Percentiles rank a stretch among this genome's conserved stretches.
These are phyloP conservation scores for Pachypanchax playfairii DNA, from an alignment of 2,113 vertebrate species.

Conservation along the genomic window DNA sequence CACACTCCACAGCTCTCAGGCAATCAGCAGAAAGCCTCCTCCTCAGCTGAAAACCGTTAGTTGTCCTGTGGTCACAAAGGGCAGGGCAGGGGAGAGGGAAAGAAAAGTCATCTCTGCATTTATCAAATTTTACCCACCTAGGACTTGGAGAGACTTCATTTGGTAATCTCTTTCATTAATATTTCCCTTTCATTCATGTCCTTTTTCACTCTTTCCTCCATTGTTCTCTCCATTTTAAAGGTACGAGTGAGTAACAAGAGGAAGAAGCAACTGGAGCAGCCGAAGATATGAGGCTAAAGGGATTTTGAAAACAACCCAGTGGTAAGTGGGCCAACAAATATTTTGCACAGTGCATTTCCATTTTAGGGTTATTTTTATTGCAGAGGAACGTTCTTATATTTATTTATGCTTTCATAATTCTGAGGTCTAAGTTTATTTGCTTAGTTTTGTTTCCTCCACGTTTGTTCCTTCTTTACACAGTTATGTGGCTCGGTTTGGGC, in stretches of 20 bases:
- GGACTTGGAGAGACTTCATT: constrained; percentile 72
- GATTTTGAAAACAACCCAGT: constrained; percentile 75
- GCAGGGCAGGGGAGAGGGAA: constrained; percentile 36
- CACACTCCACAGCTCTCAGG: constrained; percentile 57
- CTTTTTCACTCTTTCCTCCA: constrained; percentile 27
- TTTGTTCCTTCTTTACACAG: neutral
- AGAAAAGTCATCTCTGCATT: constrained; percentile 55
- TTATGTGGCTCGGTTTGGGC: neutral
- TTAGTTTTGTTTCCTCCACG: neutral
- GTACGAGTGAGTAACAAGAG: constrained; percentile 59
- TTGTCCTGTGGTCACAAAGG: constrained; percentile 66
- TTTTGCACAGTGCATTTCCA: constrained; percentile 14
- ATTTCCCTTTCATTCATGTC: constrained; percentile 72
- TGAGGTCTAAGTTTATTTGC: neutral
- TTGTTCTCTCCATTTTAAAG: constrained; percentile 63
- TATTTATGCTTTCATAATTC: constrained; percentile 6
- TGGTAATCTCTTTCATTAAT: constrained; percentile 76
- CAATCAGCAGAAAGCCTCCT: constrained; percentile 69
- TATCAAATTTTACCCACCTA: constrained; percentile 57
- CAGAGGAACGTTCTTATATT: no score
- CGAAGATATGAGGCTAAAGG: constrained; percentile 81
- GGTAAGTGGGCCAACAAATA: constrained; percentile 68
- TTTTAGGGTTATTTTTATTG: constrained; percentile 39
- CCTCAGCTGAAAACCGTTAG: constrained; percentile 53
- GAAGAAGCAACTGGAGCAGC: constrained; percentile 60